Evolutionary conservation across 2,888 invertebrate genomes (phyloP), one percentile per base, ranked within the genome.

Genomic region (Yponomeuta sedellus): DNA sequence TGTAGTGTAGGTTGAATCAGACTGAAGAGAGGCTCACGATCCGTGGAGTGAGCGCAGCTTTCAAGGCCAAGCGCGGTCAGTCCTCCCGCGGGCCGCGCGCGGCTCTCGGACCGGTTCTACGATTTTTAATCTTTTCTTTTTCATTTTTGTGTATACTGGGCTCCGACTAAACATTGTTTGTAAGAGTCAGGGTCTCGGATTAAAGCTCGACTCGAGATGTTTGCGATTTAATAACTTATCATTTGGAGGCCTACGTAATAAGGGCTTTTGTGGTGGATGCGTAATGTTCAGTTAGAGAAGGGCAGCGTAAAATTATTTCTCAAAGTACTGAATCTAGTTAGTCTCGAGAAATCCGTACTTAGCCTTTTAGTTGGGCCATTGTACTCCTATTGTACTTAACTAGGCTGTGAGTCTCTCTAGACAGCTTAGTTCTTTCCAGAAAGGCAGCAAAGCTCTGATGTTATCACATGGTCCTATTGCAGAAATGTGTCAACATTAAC

Each of bases 51-150:
- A 84, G 81, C 87, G 84, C 89, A 86, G 88, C 89, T 89, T 90
- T 90, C 90, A 90, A 91, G 90, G 90, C 90, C 90, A 91, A 86
- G 80, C 77, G 89, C 88, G 90, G 90, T 91, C 90, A 91, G 80
- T 91, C 87, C 88, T 78, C 90, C 65, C 88, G 86, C 88, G 87
- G 86, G 86, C 81, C 79, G 82, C 84, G 86, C 84, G 83, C 85
- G 84, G 16, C 84, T 83, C 85, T 83, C 86, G 81, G 88, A 90
- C 90, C 90, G 90, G 91, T 90, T 90, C 85, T 85, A 88, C 85
- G 83, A 89, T 88, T 89, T 90, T 91, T 88, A 87, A 86, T 86
- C 85, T 88, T 90, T 68, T 88, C 90, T 90, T 90, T 91, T 89
- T 90, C 89, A 88, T 91, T 91, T 89, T 90, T 88, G 89, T 90